These are phyloP conservation scores for Sphecodes monilicornis DNA, from an alignment of 2,888 invertebrate genomes.

Conservation along the genomic window DNA sequence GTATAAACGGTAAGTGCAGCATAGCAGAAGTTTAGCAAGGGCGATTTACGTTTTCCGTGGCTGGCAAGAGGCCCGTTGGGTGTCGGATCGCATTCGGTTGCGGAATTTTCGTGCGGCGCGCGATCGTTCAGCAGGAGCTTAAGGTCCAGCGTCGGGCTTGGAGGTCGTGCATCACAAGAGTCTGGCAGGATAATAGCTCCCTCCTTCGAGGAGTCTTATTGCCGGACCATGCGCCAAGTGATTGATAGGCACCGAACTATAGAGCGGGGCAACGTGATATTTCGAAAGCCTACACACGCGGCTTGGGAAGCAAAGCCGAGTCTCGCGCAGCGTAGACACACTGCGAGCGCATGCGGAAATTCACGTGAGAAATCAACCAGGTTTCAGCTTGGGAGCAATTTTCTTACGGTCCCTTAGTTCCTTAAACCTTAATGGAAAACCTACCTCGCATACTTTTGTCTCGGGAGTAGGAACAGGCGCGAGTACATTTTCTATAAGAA, in stretches of 20 bases:
- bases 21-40: neutral
- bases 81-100: constrained; percentile 44
- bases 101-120: constrained; percentile 70
- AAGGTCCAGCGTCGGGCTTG: constrained; percentile 75
- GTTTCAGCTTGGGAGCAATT: constrained; percentile 36
- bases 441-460: neutral
- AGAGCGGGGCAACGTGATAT: constrained; percentile 69
- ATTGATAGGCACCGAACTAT: constrained; percentile 82
- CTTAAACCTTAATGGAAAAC: neutral
- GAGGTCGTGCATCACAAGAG: constrained; percentile 83
- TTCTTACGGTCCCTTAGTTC: constrained; percentile 13
- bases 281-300: constrained; percentile 65
- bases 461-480: neutral
- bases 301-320: constrained; percentile 25
- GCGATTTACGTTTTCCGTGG: neutral
- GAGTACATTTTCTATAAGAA: constrained; percentile 9
- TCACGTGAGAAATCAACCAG: constrained; percentile 62
- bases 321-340: constrained; percentile 30
- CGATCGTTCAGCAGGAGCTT: constrained; percentile 66
- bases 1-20: neutral
- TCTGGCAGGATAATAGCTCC: constrained; percentile 83
- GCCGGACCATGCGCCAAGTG: constrained; percentile 78
- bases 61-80: constrained; percentile 15
- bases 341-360: constrained; percentile 59
- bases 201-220: constrained; percentile 78